These are phyloP conservation scores for Triplophysa bombifrons DNA, from an alignment of 2,797 vertebrate genomes.

Conservation along the genomic window DNA sequence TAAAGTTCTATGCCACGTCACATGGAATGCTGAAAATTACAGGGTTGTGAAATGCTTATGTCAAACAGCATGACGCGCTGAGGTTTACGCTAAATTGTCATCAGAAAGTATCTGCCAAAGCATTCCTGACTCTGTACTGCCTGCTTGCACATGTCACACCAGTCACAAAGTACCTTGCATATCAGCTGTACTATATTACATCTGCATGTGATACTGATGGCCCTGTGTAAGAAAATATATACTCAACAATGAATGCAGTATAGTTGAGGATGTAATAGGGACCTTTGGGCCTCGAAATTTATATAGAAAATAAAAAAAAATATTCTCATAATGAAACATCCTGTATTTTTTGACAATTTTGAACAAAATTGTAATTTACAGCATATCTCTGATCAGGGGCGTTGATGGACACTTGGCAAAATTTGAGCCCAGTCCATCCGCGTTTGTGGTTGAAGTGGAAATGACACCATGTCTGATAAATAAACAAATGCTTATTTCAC, in stretches of 20 bases:
- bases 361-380: too few species aligned
- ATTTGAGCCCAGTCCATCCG: too few species aligned
- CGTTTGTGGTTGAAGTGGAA: too few species aligned
- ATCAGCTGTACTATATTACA: slow-evolving; percentile 23
- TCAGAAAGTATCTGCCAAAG: slow-evolving; percentile 24
- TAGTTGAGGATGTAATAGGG: not conserved
- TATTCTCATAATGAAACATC: too few species aligned
- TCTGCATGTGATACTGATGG: slow-evolving; percentile 6
- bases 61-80: slow-evolving; percentile 13
- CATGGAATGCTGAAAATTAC: slow-evolving; percentile 22
- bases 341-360: too few species aligned
- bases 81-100: slow-evolving; percentile 32
- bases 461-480: too few species aligned
- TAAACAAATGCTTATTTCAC: too few species aligned
- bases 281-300: too few species aligned
- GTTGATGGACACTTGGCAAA: too few species aligned
- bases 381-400: too few species aligned
- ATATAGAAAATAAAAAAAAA: too few species aligned
- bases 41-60: slow-evolving; percentile 27
- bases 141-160: slow-evolving; percentile 29
- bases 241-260: not conserved
- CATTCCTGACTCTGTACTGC: slow-evolving; percentile 33
- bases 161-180: slow-evolving; percentile 32
- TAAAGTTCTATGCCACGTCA: slow-evolving; percentile 3
- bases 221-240: not conserved